phyloP scores from a whole-genome alignment of 2,888 invertebrate species.

The Eupelmus urozonus region DNA sequence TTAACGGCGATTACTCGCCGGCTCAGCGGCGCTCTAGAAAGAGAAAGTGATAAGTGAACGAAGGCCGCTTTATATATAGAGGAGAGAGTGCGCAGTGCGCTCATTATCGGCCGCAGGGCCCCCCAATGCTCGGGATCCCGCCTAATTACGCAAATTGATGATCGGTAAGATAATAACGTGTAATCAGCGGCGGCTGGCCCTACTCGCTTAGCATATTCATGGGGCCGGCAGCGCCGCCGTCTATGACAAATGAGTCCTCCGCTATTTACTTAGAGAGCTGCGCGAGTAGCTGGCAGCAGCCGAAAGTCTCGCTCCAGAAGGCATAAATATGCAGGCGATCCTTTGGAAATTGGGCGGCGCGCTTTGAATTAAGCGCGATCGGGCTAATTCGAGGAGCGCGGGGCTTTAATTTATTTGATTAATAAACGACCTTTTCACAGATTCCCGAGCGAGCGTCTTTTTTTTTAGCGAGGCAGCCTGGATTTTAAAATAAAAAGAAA shows the following conservation, averaged over 20 bases:
- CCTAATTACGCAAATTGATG: conserved; percentile 60
- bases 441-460: neutral
- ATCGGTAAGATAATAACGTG: conserved; percentile 58
- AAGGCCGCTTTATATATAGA: neutral
- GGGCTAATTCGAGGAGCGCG: neutral
- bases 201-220: conserved; percentile 55
- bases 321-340: conserved; percentile 52
- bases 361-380: conserved; percentile 46
- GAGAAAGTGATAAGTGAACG: conserved; percentile 23
- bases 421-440: conserved; percentile 33
- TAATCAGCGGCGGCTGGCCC: conserved; percentile 48
- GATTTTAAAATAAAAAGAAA: neutral
- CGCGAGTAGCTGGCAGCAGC: neutral
- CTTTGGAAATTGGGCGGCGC: conserved; percentile 41
- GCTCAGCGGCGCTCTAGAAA: neutral
- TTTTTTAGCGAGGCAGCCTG: neutral
- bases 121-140: conserved; percentile 24
- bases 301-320: conserved; percentile 12
- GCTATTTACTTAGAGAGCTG: conserved; percentile 45
- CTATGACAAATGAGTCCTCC: conserved; percentile 55
- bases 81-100: neutral
- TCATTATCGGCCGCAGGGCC: no score
- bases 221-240: neutral
- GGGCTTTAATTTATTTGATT: conserved; percentile 34
- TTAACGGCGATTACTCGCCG: conserved; percentile 3